phyloP scores from a whole-genome alignment of 2,113 vertebrate genomes.

The Hyla sarda region DNA sequence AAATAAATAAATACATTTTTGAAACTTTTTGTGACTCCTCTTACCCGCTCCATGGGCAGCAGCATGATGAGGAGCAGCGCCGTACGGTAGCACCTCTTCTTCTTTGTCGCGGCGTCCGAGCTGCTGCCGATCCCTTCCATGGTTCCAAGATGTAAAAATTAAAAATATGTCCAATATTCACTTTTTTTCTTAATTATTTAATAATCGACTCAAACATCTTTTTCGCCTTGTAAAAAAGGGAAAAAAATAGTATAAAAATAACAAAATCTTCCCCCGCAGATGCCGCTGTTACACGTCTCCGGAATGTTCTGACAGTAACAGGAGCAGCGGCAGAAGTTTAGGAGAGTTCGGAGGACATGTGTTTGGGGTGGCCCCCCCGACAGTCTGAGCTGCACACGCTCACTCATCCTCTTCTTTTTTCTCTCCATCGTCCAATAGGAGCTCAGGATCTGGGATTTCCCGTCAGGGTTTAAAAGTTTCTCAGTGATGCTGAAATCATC shows the following conservation, averaged over 20 bases:
- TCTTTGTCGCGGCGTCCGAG: background rate
- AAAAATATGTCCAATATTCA: background rate
- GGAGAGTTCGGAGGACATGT: slow-evolving; percentile 16
- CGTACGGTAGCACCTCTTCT: background rate
- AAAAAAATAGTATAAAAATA: too few species aligned
- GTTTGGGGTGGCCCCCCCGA: background rate
- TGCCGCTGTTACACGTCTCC: slow-evolving; percentile 29
- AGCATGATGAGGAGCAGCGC: background rate
- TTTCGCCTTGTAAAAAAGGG: background rate
- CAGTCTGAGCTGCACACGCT: slow-evolving; percentile 3
- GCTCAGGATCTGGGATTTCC: background rate
- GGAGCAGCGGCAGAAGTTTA: background rate
- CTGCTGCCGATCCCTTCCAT: background rate
- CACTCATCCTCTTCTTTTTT: background rate
- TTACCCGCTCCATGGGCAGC: slow-evolving; percentile 28
- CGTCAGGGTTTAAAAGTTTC: background rate
- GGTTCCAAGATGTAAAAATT: background rate
- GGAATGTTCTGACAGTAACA: slow-evolving; percentile 16
- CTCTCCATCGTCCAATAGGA: slow-evolving; percentile 29
- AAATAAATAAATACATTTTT: too few species aligned
- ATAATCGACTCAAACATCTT: background rate
- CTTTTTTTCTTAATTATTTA: background rate
- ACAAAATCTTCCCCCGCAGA: background rate
- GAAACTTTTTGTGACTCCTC: too few species aligned
- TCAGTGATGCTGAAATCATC: background rate